These are phyloP conservation scores for Xylota segnis DNA, from an alignment of 2,888 invertebrate species.

Conservation along the genomic window DNA sequence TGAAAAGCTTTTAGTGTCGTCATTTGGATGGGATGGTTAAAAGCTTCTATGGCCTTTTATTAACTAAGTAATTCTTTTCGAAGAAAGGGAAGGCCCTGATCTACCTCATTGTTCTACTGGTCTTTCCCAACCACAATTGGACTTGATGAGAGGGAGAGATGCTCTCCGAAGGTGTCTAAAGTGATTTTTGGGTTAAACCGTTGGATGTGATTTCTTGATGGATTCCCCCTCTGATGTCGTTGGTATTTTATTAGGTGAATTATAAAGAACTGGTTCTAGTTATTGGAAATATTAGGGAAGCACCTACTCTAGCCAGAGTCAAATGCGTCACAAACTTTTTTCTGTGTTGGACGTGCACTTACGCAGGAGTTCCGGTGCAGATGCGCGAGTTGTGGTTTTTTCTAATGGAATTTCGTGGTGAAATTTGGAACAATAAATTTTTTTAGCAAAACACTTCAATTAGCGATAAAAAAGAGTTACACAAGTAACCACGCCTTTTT, in stretches of 20 bases:
- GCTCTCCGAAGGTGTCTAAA: not conserved
- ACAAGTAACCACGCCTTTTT: not conserved
- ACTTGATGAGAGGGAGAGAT: not conserved
- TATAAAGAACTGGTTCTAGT: constrained; percentile 4
- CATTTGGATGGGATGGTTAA: constrained; percentile 1
- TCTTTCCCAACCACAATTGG: not conserved
- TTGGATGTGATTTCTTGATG: not conserved
- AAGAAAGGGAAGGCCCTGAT: constrained; percentile 2
- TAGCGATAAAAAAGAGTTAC: constrained; percentile 7
- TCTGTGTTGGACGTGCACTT: not conserved
- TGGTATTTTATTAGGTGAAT: not conserved
- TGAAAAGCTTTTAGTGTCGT: constrained; percentile 10
- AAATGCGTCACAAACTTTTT: constrained; percentile 8
- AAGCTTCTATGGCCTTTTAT: not conserved
- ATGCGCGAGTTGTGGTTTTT: not conserved
- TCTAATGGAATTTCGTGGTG: constrained; percentile 40
- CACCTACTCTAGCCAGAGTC: not conserved
- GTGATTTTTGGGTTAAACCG: not conserved
- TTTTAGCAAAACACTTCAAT: constrained; percentile 27
- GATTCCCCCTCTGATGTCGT: not conserved
- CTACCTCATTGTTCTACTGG: not conserved
- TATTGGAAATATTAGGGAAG: constrained; percentile 15
- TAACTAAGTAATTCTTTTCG: not conserved
- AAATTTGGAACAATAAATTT: constrained; percentile 10
- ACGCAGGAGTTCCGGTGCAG: not conserved